phyloP scores from a whole-genome alignment of 2,113 vertebrate genomes.

The Paracanthobrama guichenoti region DNA sequence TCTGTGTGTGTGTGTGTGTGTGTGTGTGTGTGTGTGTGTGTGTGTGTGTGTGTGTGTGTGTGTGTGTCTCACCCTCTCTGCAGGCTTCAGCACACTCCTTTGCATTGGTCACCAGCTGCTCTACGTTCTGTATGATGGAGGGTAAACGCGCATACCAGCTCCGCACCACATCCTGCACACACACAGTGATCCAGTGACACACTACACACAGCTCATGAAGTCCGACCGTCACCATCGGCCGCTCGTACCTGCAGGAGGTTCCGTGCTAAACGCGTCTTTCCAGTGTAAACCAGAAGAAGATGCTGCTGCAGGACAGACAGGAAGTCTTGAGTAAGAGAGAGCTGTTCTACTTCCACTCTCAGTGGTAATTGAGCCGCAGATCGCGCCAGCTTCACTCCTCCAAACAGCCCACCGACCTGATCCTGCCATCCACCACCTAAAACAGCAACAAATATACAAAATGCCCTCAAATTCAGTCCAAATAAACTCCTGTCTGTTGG shows the following conservation, averaged over 20 bases:
- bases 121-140: slow-evolving; percentile 75
- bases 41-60: too few species aligned
- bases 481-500: neutral
- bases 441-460: neutral
- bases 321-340: slow-evolving; percentile 76
- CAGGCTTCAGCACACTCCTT: slow-evolving; percentile 84
- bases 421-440: slow-evolving; percentile 97
- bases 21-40: too few species aligned
- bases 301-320: slow-evolving; percentile 79
- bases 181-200: neutral
- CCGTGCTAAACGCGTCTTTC: slow-evolving; percentile 91
- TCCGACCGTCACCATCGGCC: neutral
- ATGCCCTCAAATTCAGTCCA: neutral
- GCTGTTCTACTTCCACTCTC: slow-evolving; percentile 83
- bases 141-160: slow-evolving; percentile 92
- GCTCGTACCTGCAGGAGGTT: slow-evolving; percentile 90
- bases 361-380: slow-evolving; percentile 83
- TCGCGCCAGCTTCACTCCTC: slow-evolving; percentile 87
- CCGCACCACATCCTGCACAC: slow-evolving; percentile 86
- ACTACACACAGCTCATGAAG: neutral
- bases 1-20: too few species aligned
- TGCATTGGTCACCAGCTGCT: slow-evolving; percentile 80
- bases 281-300: slow-evolving; percentile 91
- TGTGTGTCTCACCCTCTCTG: slow-evolving; percentile 70
- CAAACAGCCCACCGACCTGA: slow-evolving; percentile 90